Percentiles rank a stretch among this genome's conserved stretches.
Evolutionary conservation across 1,140 invertebrate species (phyloP).

Genomic region (Saccostrea glomerata): DNA sequence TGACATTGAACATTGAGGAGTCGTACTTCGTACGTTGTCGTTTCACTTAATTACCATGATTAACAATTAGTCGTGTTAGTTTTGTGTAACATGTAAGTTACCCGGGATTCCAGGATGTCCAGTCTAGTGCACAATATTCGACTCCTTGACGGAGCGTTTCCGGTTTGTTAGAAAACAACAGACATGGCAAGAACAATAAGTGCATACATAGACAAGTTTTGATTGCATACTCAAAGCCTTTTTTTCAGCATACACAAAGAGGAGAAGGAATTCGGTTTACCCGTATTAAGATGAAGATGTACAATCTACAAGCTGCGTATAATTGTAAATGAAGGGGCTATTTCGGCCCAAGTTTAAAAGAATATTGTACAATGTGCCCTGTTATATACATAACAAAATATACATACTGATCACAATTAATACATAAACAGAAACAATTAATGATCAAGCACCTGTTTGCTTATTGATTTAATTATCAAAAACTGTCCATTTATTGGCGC

Average conservation of each 20-base stretch:
- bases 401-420: background rate
- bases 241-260: constrained; percentile 7
- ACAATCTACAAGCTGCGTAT: constrained; percentile 16
- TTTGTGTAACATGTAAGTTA: constrained; percentile 8
- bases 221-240: constrained; percentile 25
- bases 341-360: background rate
- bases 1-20: constrained; percentile 3
- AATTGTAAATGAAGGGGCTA: background rate
- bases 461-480: constrained; percentile 26
- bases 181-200: constrained; percentile 3
- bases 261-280: background rate
- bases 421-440: background rate
- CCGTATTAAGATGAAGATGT: constrained; percentile 12
- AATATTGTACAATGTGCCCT: background rate
- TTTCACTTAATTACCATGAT: background rate
- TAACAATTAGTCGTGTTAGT: background rate
- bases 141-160: constrained; percentile 22
- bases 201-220: constrained; percentile 2
- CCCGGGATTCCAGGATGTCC: constrained; percentile 15
- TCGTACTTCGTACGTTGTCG: constrained; percentile 20
- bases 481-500: constrained; percentile 22
- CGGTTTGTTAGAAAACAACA: constrained; percentile 21
- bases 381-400: background rate
- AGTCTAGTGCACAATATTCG: background rate
- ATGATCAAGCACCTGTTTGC: constrained; percentile 20